Base-by-base conservation (phyloP, 1,140 invertebrate species). In the Heliothis virescens region DNA sequence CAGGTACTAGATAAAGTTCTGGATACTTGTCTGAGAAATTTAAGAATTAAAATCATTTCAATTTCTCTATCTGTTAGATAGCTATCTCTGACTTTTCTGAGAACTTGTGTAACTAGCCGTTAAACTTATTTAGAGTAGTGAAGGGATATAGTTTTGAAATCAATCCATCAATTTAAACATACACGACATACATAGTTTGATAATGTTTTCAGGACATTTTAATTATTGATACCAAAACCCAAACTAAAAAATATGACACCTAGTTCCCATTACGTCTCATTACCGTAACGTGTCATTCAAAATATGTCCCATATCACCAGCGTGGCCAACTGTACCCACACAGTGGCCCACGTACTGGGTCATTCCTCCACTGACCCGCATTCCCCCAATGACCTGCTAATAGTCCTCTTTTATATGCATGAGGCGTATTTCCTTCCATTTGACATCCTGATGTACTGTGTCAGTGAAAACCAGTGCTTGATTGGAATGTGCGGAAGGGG, bases 391-490 rank as follows among this genome's bases (percentile, higher is more conserved):
- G 34, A 41, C 34, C 34, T 41, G 34, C 34, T 9, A 41, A 41
- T 5, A 47, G 16, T n/a, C 10, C 67, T 63, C 10, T 16, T 57
- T 55, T 26, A 16, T 72, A 53, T 72, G 50, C 67, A n/a, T 16
- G 3, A 59, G 29, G 21, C 50, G 71, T 60, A 62, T 41, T 74
- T 80, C 79, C 79, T 59, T 48, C 26, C 21, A 26, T 26, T 18
- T n/a, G 16, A 57, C 65, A 67, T 55, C 55, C 55, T 74, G 59
- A 77, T 34, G 41, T 34, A 74, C 65, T 79, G 55, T 79, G 77
- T 50, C 77, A 79, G 79, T 67, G 71, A 80, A 80, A 80, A 63
- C 69, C 53, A 13, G 50, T 69, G 53, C 15, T 1, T 72, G 21
- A 29, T 55, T 55, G 50, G 71, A 52, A 71, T 73, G 53, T 73